These are phyloP conservation scores for Phenganax stokvisi DNA, from an alignment of 92 coral and sea anemone species.

Conservation along the genomic window DNA sequence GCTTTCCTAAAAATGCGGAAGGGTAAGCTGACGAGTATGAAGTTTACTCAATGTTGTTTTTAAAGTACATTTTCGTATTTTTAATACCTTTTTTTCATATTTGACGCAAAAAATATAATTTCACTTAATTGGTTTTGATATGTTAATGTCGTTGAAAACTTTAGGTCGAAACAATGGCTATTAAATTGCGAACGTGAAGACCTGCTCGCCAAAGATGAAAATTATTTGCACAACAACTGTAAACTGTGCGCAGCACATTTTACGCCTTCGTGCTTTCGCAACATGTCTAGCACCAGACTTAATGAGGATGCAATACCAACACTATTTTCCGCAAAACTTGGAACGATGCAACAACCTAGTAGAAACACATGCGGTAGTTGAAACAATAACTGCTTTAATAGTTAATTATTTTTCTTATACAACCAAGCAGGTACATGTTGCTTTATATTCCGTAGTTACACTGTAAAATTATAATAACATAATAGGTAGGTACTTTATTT, in stretches of 20 bases:
- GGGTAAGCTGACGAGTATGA: not conserved
- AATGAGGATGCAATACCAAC: not conserved
- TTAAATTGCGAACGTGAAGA: not conserved
- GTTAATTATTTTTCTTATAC: too few species aligned
- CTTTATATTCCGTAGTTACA: too few species aligned
- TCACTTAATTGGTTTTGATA: not conserved
- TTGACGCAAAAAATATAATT: not conserved
- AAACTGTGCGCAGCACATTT: conserved; percentile 7
- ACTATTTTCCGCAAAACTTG: not conserved
- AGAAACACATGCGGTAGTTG: too few species aligned
- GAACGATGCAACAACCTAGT: too few species aligned
- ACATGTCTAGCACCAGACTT: not conserved
- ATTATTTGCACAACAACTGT: conserved; percentile 13
- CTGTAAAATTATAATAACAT: too few species aligned
- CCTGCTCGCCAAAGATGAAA: not conserved
- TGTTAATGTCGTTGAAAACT: not conserved
- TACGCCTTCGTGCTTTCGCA: not conserved
- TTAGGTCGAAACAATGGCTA: conserved; percentile 8
- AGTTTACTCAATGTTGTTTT: too few species aligned
- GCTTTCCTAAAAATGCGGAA: not conserved
- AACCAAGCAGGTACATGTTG: too few species aligned
- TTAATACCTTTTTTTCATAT: too few species aligned
- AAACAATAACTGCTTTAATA: too few species aligned
- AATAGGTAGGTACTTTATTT: too few species aligned
- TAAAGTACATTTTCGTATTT: too few species aligned